Evolutionary conservation across 2,113 vertebrate species (phyloP).

Genomic region (Tenebrosternarchus preto): DNA sequence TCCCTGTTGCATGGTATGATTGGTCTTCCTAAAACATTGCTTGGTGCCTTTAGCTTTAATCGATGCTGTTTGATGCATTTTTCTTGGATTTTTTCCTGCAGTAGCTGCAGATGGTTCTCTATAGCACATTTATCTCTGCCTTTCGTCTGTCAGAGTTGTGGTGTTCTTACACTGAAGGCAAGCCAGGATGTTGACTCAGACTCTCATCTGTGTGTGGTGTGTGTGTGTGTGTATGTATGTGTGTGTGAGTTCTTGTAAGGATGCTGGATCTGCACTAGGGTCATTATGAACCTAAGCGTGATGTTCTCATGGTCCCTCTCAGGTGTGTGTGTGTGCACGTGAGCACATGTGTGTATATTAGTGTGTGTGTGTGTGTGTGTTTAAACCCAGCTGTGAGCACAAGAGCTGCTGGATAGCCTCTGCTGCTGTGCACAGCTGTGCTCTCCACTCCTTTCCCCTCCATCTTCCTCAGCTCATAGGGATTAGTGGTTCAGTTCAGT

Average conservation of each 20-base stretch:
- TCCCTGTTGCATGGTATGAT: not conserved
- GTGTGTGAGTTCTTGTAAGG: conserved; percentile 46
- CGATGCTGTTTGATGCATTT: not conserved
- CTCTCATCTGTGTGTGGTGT: conserved; percentile 48
- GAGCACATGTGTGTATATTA: not conserved
- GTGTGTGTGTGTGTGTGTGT: not conserved
- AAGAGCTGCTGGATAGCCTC: not conserved
- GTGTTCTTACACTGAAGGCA: not conserved
- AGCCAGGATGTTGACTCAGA: conserved; percentile 7
- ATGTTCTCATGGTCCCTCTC: conserved; percentile 47
- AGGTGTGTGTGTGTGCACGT: not conserved
- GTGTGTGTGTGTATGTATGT: conserved; percentile 56
- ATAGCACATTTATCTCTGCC: not conserved
- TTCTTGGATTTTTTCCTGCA: conserved; percentile 14
- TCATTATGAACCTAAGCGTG: conserved; percentile 60
- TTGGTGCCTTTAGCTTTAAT: not conserved
- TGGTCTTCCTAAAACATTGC: not conserved
- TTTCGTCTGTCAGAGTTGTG: not conserved
- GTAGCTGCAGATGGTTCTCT: not conserved
- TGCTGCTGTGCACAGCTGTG: conserved; percentile 19
- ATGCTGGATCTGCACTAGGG: conserved; percentile 40
- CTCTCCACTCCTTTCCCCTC: not conserved
- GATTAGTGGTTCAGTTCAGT: too few relatives aligned
- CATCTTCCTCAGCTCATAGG: not conserved
- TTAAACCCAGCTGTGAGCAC: conserved; percentile 5